These are phyloP conservation scores for Pteria penguin DNA, from an alignment of 2,888 invertebrate species.

Conservation along the genomic window DNA sequence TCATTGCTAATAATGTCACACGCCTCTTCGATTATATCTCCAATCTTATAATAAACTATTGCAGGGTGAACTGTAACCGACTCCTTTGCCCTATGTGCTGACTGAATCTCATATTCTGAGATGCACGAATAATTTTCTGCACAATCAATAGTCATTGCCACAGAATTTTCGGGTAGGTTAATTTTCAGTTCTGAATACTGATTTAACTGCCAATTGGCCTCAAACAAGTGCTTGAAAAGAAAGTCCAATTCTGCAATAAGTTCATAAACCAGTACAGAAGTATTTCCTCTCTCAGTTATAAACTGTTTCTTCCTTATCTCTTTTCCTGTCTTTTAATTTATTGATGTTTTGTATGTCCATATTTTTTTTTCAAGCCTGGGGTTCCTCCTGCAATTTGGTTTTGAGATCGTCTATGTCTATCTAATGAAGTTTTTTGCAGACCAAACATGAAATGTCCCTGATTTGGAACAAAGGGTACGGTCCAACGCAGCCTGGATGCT, in stretches of 20 bases:
- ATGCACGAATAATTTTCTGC: constrained; percentile 46
- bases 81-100: constrained; percentile 47
- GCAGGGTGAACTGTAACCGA: constrained; percentile 43
- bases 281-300: constrained; percentile 1
- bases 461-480: constrained; percentile 5
- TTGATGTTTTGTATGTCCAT: constrained; percentile 21
- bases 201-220: constrained; percentile 40
- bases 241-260: constrained; percentile 27
- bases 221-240: constrained; percentile 37
- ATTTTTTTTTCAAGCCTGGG: no score
- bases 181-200: constrained; percentile 33
- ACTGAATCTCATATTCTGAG: constrained; percentile 47
- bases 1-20: constrained; percentile 45
- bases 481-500: constrained; percentile 6
- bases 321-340: constrained; percentile 41
- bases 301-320: constrained; percentile 29
- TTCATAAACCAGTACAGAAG: constrained; percentile 19
- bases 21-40: constrained; percentile 33
- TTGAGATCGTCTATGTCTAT: not conserved
- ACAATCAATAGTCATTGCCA: constrained; percentile 40
- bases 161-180: constrained; percentile 9
- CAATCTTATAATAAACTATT: constrained; percentile 29
- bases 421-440: not conserved
- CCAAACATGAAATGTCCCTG: constrained; percentile 1
- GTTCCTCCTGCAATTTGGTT: no score